Percentiles rank a stretch among this genome's conserved stretches.
Evolutionary conservation across 2,888 invertebrate genomes (phyloP).

Genomic region (Tricholauxania praeusta): DNA sequence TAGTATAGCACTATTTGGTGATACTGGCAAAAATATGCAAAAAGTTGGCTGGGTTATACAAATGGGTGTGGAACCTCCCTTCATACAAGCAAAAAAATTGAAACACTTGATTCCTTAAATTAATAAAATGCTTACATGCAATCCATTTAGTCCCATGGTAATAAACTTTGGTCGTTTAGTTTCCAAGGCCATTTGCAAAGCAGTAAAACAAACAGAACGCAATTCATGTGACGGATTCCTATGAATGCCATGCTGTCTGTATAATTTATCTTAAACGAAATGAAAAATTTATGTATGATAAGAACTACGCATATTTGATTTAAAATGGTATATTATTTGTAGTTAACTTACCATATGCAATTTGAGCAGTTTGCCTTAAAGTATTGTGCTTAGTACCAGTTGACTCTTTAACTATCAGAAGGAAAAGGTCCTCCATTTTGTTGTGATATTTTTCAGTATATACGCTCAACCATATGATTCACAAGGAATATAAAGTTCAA

Average conservation of each 20-base stretch:
- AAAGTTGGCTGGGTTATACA: too few species aligned
- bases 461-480: too few species aligned
- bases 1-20: too few species aligned
- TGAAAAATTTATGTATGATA: constrained; percentile 1
- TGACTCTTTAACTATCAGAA: constrained; percentile 87
- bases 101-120: background rate
- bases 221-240: constrained; percentile 87
- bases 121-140: constrained; percentile 79
- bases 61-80: too few species aligned
- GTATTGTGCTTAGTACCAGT: constrained; percentile 79
- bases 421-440: constrained; percentile 87
- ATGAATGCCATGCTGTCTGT: constrained; percentile 81
- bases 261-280: constrained; percentile 76
- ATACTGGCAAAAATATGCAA: too few species aligned
- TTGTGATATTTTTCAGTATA: background rate
- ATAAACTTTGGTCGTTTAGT: constrained; percentile 88
- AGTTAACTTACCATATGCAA: constrained; percentile 80
- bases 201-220: constrained; percentile 85
- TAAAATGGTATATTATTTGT: constrained; percentile 18
- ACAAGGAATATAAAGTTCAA: too few species aligned
- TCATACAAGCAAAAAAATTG: too few species aligned
- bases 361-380: constrained; percentile 85
- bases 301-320: constrained; percentile 37
- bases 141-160: constrained; percentile 84
- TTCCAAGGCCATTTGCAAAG: constrained; percentile 89